Base-by-base conservation (phyloP, 2,888 invertebrate genomes). In the Lamellibrachia satsuma region DNA sequence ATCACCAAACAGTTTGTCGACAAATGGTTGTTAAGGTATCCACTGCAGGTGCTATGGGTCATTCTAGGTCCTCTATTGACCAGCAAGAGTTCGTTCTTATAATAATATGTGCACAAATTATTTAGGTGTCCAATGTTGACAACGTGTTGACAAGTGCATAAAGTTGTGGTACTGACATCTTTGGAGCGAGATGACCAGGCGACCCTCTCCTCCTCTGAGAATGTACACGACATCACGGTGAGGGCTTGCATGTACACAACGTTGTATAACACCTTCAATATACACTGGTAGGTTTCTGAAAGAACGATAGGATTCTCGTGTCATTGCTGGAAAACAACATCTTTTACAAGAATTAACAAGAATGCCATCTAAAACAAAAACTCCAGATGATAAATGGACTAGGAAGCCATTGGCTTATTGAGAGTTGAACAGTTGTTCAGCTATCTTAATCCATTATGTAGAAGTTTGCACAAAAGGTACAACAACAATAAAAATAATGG, bases 211-310 rank as follows among this genome's bases (percentile, higher is more conserved):
- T 96, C 95, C 90, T 95, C 94, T 3, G 96, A 95, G 93, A 97
- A 95, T 92, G 95, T 95, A 94, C 96, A 96, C 92, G 96, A 96
- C 91, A 98, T 97, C 96, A 98, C 98, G 92, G 98, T 97, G 94
- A 98, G 97, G 92, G 98, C 98, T 97, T 99, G 99, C 96, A 99
- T 98, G 97, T 98, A 98, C 93, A 98, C 97, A 94, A 99, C 97
- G 96, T 99, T 98, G 97, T 98, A 99, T 94, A 99, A 97, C 94
- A 98, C 98, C 96, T 98, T 98, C 2, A 99, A 98, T 95, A 99
- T 97, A 96, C 98, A 98, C 1, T 98, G 98, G 97, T 98, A 99
- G 96, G 98, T 98, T 92, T 98, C 99, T 98, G 97, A 1, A 97
- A 97, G 22, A 52, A 15, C 22, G n/a, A 55, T 22, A 91, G 22